These are phyloP conservation scores for Cryptotis parvus DNA, from an alignment of 2,113 vertebrate species.

Conservation along the genomic window DNA sequence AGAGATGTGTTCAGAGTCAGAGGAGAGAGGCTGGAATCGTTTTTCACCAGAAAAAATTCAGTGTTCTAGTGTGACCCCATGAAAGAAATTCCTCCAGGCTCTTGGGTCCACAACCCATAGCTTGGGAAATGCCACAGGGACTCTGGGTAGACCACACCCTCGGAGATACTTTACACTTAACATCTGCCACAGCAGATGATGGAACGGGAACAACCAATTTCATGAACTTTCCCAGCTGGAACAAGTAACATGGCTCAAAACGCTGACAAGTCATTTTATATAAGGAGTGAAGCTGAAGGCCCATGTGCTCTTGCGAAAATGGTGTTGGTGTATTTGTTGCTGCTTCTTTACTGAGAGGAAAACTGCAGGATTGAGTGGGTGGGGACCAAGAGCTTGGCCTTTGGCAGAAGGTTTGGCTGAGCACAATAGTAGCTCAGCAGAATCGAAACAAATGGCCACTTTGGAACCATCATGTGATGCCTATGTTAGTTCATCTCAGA, in stretches of 20 bases:
- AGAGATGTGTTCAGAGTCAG: not conserved
- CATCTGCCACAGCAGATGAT: conserved; percentile 47
- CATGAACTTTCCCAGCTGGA: conserved; percentile 57
- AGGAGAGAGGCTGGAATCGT: not conserved
- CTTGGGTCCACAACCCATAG: not conserved
- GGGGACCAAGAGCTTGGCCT: not conserved
- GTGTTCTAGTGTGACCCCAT: not conserved
- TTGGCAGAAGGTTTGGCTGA: not conserved
- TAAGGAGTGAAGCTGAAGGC: not conserved
- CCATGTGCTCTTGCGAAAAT: conserved; percentile 20
- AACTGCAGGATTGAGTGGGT: not conserved
- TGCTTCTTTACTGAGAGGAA: conserved; percentile 8
- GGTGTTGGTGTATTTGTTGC: not conserved
- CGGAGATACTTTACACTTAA: conserved; percentile 62
- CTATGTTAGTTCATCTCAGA: conserved; percentile 18
- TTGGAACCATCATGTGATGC: conserved; percentile 23
- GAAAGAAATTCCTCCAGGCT: conserved; percentile 44
- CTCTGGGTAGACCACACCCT: conserved; percentile 54
- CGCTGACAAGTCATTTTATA: conserved; percentile 49
- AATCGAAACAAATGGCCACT: not conserved
- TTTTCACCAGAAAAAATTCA: not conserved
- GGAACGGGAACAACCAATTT: conserved; percentile 42
- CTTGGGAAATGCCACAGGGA: conserved; percentile 43
- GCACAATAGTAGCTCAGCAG: not conserved
- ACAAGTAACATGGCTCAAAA: conserved; percentile 54